These are phyloP conservation scores for Eupithecia dodoneata DNA, from an alignment of 2,888 invertebrate species.

Conservation along the genomic window DNA sequence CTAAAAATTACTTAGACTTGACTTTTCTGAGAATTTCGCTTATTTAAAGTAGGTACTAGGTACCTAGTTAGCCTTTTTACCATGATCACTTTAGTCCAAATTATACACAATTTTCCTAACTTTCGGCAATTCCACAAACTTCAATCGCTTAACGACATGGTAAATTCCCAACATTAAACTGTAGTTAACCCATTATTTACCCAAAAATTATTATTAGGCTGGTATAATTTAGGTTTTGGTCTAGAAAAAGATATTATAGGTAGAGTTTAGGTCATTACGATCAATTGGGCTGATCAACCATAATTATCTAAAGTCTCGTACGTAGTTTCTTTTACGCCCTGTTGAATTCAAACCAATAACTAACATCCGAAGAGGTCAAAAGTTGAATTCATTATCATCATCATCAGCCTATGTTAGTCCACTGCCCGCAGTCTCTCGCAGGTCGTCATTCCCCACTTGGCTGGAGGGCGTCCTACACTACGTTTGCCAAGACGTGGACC, in stretches of 20 bases:
- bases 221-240: slow-evolving; percentile 27
- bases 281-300: neutral
- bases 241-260: slow-evolving; percentile 20
- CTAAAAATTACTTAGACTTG: too few species aligned
- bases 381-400: neutral
- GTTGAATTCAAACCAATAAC: neutral
- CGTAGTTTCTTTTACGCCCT: neutral
- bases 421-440: too few species aligned
- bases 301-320: neutral
- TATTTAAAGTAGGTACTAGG: too few species aligned
- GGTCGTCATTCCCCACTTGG: too few species aligned
- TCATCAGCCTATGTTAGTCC: too few species aligned
- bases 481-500: too few species aligned
- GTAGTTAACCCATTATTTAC: slow-evolving; percentile 36
- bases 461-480: too few species aligned
- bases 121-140: slow-evolving; percentile 31
- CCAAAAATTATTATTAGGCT: slow-evolving; percentile 34
- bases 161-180: slow-evolving; percentile 38
- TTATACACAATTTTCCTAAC: slow-evolving; percentile 30
- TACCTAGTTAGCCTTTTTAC: too few species aligned
- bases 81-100: slow-evolving; percentile 8
- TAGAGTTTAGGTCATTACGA: neutral
- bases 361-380: neutral
- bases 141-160: slow-evolving; percentile 33
- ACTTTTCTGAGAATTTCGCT: too few species aligned